Evolutionary conservation across 2,113 vertebrate genomes (phyloP).

Genomic region (Sceloporus tristichus): DNA sequence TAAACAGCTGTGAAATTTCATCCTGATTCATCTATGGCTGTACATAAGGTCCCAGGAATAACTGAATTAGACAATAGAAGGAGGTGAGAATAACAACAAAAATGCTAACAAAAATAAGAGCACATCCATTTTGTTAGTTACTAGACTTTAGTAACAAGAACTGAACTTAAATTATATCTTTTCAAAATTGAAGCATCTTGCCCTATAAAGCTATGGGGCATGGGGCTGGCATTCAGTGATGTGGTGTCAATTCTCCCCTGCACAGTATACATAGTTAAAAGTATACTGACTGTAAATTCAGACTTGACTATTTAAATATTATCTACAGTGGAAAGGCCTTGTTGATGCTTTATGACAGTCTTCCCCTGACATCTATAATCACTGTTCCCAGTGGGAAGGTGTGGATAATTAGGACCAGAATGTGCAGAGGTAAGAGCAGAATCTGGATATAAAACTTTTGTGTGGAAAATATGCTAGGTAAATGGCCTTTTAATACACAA

Average conservation of each 20-base stretch:
- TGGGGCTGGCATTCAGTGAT: fast-evolving
- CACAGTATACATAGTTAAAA: conserved; percentile 18
- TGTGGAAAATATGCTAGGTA: conserved; percentile 60
- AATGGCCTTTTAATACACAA: conserved; percentile 58
- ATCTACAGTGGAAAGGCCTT: conserved; percentile 61
- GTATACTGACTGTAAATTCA: conserved; percentile 41
- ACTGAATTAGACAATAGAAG: conserved; percentile 44
- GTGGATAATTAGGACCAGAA: conserved; percentile 21
- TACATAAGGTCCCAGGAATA: conserved; percentile 20
- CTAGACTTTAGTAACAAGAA: conserved; percentile 13
- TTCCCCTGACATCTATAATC: conserved; percentile 14
- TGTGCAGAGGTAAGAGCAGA: background rate
- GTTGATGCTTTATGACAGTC: conserved; percentile 49
- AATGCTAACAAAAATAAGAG: conserved; percentile 1
- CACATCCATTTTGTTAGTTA: conserved; percentile 31
- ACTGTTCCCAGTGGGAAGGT: conserved; percentile 38
- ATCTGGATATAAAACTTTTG: conserved; percentile 52
- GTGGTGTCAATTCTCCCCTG: conserved; percentile 11
- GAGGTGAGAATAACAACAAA: conserved; percentile 15
- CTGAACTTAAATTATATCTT: conserved; percentile 21
- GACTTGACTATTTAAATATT: conserved; percentile 59
- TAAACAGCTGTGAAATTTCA: background rate
- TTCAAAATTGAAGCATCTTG: conserved; percentile 8
- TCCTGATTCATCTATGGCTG: conserved; percentile 11
- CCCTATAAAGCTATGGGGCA: fast-evolving